phyloP scores from a whole-genome alignment of 2,113 vertebrate species.

The Lepus europaeus region DNA sequence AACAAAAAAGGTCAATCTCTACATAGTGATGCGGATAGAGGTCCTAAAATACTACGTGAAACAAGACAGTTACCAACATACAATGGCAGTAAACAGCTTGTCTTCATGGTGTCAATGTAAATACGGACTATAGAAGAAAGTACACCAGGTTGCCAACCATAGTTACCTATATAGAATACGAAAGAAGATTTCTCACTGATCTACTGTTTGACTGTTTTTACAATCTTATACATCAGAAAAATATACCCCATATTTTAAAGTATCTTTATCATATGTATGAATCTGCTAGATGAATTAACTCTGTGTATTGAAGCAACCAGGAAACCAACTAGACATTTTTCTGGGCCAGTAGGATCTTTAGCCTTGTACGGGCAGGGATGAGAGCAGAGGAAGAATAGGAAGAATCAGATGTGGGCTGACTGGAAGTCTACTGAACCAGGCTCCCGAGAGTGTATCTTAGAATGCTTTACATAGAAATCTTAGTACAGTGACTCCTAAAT shows the following conservation, averaged over 20 bases:
- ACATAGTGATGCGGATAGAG: background rate
- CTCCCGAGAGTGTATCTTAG: background rate
- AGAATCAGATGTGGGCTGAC: background rate
- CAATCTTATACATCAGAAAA: background rate
- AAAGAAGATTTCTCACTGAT: background rate
- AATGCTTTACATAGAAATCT: conserved; percentile 1
- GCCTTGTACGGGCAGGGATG: accelerated
- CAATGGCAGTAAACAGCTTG: background rate
- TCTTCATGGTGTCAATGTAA: background rate
- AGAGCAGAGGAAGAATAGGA: background rate
- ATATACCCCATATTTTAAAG: conserved; percentile 18
- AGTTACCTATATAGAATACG: background rate
- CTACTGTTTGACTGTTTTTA: background rate
- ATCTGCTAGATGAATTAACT: background rate
- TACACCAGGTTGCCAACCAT: background rate
- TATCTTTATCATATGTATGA: background rate
- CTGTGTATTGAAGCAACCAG: background rate
- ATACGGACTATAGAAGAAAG: background rate
- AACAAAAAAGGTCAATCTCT: conserved; percentile 31
- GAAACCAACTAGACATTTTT: background rate
- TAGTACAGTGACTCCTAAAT: background rate
- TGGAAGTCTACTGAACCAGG: background rate
- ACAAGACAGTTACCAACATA: background rate
- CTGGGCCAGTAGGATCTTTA: background rate
- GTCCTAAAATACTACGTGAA: conserved; percentile 13